phyloP scores from a whole-genome alignment of 1,140 invertebrate species.

The Sarcophaga peregrina region DNA sequence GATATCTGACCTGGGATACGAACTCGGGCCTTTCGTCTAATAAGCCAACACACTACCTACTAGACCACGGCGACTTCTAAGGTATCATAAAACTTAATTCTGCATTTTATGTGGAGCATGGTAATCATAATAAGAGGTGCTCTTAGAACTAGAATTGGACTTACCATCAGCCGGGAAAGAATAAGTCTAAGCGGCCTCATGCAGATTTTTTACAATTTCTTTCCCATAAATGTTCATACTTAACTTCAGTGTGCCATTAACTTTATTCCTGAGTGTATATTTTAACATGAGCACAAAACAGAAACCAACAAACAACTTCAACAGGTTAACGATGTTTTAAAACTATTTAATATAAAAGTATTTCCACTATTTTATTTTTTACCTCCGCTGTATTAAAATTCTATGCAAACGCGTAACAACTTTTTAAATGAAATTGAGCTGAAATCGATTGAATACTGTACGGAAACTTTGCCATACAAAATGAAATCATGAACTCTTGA shows the following conservation, averaged over 20 bases:
- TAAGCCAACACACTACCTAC: too few relatives aligned
- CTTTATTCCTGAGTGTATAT: background rate
- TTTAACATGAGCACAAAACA: background rate
- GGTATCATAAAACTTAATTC: too few relatives aligned
- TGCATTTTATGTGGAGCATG: too few relatives aligned
- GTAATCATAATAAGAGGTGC: too few relatives aligned
- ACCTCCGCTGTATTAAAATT: background rate
- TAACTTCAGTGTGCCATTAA: background rate
- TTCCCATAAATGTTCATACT: too few relatives aligned
- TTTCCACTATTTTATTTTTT: background rate
- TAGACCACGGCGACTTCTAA: too few relatives aligned
- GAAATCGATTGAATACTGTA: constrained; percentile 1
- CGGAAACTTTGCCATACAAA: background rate
- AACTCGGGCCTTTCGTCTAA: too few relatives aligned
- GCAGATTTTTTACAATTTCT: too few relatives aligned
- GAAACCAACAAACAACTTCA: background rate
- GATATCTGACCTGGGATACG: too few relatives aligned
- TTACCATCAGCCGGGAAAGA: too few relatives aligned
- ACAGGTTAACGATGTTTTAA: constrained; percentile 5
- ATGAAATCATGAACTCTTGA: background rate
- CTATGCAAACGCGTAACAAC: background rate
- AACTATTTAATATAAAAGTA: background rate
- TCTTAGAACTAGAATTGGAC: too few relatives aligned
- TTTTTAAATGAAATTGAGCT: constrained; percentile 22
- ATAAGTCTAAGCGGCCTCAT: too few relatives aligned